phyloP scores from a whole-genome alignment of 53 echinoderm and acorn worm species.

The Luidia sarsii region DNA sequence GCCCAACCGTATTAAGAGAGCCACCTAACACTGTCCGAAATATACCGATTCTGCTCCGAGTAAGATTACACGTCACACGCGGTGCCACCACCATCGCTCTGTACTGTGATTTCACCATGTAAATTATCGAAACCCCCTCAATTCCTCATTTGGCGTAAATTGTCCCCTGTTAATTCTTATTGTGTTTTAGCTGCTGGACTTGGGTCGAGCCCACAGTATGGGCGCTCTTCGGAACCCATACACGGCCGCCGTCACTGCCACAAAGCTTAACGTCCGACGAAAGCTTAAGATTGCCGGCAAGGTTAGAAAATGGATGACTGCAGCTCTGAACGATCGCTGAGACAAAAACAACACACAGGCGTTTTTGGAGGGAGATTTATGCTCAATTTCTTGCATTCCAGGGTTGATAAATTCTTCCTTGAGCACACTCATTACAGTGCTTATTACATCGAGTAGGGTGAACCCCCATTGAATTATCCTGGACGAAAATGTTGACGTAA shows the following conservation, averaged over 20 bases:
- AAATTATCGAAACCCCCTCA: background rate
- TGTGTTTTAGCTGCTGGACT: slow-evolving; percentile 65
- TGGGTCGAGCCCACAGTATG: slow-evolving; percentile 61
- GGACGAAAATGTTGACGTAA: too few species aligned
- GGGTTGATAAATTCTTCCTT: too few species aligned
- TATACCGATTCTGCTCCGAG: too few species aligned
- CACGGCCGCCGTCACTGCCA: slow-evolving; percentile 65
- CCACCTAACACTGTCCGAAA: background rate
- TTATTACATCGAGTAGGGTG: too few species aligned
- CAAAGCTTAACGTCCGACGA: slow-evolving; percentile 87
- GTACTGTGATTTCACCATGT: background rate
- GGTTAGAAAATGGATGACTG: background rate
- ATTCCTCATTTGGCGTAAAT: background rate
- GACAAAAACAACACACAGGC: too few species aligned
- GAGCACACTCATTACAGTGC: too few species aligned
- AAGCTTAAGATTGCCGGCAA: slow-evolving; percentile 50
- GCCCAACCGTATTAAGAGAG: background rate
- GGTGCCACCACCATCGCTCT: too few species aligned
- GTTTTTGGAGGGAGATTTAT: too few species aligned
- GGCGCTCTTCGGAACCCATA: slow-evolving; percentile 61
- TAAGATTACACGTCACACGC: too few species aligned
- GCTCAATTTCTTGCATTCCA: too few species aligned
- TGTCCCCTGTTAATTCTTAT: background rate
- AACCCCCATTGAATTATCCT: too few species aligned
- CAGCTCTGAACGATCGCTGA: too few species aligned